Evolutionary conservation across 2,888 invertebrate genomes (phyloP).

Genomic region (Cerastoderma edule): DNA sequence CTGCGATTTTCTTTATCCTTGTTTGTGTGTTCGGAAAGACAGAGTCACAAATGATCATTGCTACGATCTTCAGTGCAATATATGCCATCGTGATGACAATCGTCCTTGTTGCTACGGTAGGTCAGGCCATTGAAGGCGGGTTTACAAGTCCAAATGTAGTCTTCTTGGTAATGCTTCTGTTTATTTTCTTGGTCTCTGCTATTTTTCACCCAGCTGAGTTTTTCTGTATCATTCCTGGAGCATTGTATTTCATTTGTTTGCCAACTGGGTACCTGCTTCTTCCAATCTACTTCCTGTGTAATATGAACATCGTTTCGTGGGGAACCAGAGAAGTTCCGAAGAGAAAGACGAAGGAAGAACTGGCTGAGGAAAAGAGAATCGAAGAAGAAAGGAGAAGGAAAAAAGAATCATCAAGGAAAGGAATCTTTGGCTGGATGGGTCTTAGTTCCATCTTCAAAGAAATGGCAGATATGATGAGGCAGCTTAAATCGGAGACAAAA

Average conservation of each 20-base stretch:
- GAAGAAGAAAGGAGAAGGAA: conserved; percentile 85
- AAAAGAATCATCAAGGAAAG: conserved; percentile 92
- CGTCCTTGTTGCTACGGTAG: conserved; percentile 98
- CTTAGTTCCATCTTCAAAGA: conserved; percentile 69
- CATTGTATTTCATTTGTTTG: conserved; percentile 94
- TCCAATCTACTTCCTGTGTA: conserved; percentile 96
- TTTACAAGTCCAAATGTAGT: conserved; percentile 76
- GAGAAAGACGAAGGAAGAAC: conserved; percentile 76
- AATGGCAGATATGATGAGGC: conserved; percentile 65
- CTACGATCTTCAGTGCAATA: conserved; percentile 87
- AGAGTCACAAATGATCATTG: conserved; percentile 90
- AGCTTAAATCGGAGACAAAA: conserved; percentile 48
- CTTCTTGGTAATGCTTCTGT: conserved; percentile 86
- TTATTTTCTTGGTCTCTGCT: conserved; percentile 98
- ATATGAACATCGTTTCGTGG: conserved; percentile 97
- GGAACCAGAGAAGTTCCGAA: conserved; percentile 92
- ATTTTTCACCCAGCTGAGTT: conserved; percentile 96
- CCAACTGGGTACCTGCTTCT: conserved; percentile 97
- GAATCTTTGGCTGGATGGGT: conserved; percentile 84
- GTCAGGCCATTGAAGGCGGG: conserved; percentile 99
- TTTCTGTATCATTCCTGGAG: conserved; percentile 86
- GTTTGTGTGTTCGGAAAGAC: conserved; percentile 97
- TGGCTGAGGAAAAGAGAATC: conserved; percentile 92
- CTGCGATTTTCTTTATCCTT: conserved; percentile 95
- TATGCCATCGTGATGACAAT: conserved; percentile 99